These are phyloP conservation scores for Caenorhabditis plicata DNA, from an alignment of 2,888 invertebrate species.

Conservation along the genomic window DNA sequence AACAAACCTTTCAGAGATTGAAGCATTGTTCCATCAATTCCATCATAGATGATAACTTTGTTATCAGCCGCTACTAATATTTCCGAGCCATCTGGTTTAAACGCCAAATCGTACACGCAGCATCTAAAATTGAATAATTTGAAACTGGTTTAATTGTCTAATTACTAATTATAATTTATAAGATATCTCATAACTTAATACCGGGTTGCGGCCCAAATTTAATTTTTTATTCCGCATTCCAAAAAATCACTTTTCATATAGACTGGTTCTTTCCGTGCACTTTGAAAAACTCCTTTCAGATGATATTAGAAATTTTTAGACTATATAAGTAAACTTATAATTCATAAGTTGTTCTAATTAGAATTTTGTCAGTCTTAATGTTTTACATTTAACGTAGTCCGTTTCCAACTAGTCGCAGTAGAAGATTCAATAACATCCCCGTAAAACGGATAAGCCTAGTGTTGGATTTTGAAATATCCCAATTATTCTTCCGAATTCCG, in stretches of 20 bases:
- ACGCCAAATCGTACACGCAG: slow-evolving; percentile 91
- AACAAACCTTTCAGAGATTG: slow-evolving; percentile 80
- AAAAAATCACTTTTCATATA: neutral
- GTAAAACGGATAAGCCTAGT: neutral
- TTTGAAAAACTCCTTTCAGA: too few relatives aligned
- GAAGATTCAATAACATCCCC: too few relatives aligned
- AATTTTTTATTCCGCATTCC: neutral
- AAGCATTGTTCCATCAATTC: slow-evolving; percentile 83
- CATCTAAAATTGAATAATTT: slow-evolving; percentile 23
- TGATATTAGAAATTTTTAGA: too few relatives aligned
- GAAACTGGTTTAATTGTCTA: too few relatives aligned
- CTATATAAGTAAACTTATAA: too few relatives aligned
- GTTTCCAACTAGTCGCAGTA: too few relatives aligned
- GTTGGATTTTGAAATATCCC: neutral
- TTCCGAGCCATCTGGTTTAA: slow-evolving; percentile 90
- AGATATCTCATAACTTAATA: too few relatives aligned
- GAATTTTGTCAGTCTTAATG: neutral
- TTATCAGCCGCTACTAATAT: slow-evolving; percentile 90
- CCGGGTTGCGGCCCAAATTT: too few relatives aligned
- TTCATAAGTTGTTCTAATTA: too few relatives aligned
- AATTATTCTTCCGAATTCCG: slow-evolving; percentile 11
- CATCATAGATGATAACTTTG: slow-evolving; percentile 80
- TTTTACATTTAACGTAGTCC: neutral
- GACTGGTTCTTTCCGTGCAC: neutral
- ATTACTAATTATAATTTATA: too few relatives aligned